Base-by-base conservation (phyloP, 2,113 vertebrate species). In the Notiomystis cincta region DNA sequence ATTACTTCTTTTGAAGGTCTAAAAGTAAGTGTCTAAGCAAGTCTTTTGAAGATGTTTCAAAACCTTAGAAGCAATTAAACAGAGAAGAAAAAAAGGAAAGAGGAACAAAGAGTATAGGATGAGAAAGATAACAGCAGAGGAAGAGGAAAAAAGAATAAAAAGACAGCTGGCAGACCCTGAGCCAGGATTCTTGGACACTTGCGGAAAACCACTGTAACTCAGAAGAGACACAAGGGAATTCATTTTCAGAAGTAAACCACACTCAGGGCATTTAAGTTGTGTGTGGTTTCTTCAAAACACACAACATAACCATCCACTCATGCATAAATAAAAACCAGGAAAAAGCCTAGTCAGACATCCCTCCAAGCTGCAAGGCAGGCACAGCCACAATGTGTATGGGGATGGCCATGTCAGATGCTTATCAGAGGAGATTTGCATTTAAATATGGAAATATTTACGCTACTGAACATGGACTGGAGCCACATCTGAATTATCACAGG, bases 391-490 rank as follows among this genome's bases (percentile, higher is more conserved):
- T 6, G 25, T 42, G 6, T 9, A 30, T 35, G 31, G 73, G 40
- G 57, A 90, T 58, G 56, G 71, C 42, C 54, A 57, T 6, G 1
- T 30, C 42, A 90, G 82, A 69, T 28, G 38, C 71, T 88, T 62
- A 86, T 35, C 58, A 90, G 45, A 87, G 12, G 20, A 91, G 60
- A 83, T 70, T 40, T 80, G 79, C 50, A 80, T 91, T 80, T 69
- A 80, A 94, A 90, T 57, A 66, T 25, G 24, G 44, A 90, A 97
- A 93, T 89, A 95, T 95, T 95, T 92, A 73, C 0, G 2, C 82
- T 83, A 23, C 76, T 50, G 33, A 95, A 77, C 33, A 88, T 35
- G 42, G 76, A 70, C 58, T 73, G 67, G 15, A 95, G 79, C 79
- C 71, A 76, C 45, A 58, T 73, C 50, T 86, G 79, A 90, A 83